Evolutionary conservation across 2,113 vertebrate species (phyloP).

Genomic region (Deroptyus accipitrinus): DNA sequence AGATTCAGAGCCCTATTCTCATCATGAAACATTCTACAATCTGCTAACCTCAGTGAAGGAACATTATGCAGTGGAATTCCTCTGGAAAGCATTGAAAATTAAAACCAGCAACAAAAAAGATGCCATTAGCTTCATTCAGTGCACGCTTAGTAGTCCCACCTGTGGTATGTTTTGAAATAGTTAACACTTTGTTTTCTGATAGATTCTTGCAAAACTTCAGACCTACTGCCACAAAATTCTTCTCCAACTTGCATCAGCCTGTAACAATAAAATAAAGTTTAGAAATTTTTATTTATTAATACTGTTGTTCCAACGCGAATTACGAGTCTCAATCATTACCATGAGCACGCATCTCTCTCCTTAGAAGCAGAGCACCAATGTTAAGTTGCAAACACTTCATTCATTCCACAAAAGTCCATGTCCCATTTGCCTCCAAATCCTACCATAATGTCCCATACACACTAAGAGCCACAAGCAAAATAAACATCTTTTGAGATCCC

Average conservation of each 20-base stretch:
- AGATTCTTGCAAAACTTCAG: slow-evolving; percentile 96
- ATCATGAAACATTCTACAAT: background rate
- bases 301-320: background rate
- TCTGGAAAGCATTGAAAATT: background rate
- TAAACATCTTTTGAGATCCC: background rate
- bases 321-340: background rate
- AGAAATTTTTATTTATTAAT: background rate
- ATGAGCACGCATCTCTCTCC: background rate
- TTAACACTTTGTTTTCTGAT: slow-evolving; percentile 96
- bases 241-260: slow-evolving; percentile 98
- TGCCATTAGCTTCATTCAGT: background rate
- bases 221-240: slow-evolving; percentile 97
- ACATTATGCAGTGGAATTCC: background rate
- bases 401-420: background rate
- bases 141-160: slow-evolving; percentile 72
- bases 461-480: background rate
- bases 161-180: slow-evolving; percentile 99
- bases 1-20: background rate
- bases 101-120: background rate
- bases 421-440: background rate
- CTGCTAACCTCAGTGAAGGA: background rate
- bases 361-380: background rate
- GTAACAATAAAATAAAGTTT: background rate
- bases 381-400: background rate
- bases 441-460: background rate